Base-by-base conservation (phyloP, 2,888 invertebrate species). In the Lepas anatifera region DNA sequence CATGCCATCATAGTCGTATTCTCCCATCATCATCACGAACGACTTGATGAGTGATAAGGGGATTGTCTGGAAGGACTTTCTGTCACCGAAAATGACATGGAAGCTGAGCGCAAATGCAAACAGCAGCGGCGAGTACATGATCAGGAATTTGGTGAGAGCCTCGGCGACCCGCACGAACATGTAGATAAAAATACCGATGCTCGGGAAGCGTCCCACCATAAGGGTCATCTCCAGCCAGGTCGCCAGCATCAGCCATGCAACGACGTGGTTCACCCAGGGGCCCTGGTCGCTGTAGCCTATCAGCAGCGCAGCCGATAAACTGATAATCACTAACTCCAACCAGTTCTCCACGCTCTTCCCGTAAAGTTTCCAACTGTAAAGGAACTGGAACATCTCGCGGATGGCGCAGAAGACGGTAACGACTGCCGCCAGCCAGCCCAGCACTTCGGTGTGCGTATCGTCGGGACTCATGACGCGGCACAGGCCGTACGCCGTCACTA, bases 1-100 rank as follows among this genome's bases (percentile, higher is more conserved):
- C 39, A 70, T 43, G 10, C 81, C 80, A 13, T 74, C 78, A 74
- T 85, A 85, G 74, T 85, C 84, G 69, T 84, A 84, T 74, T 85
- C 85, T 70, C 84, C 83, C 16, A 84, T 84, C 84, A 84, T 84
- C 85, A 85, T 85, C 4, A 84, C 84, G 64, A 85, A 80, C 0
- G 84, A 84, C 74, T 84, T 85, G 35, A 84, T 81, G 2, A 85
- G 76, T 0, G 85, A 81, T 29, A 82, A 80, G 81, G 83, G 83
- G 0, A 84, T 83, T 22, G 81, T 80, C 39, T 81, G 81, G 73
- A 85, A 85, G 0, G 85, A 83, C 32, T 80, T 78, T 73, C 81
- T 78, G 0, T 82, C 81, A 29, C 79, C 80, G 75, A 85, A 85
- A 74, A 84, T 82, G 66, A 85, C 82, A 81, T 84, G 83, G 74